phyloP scores from a whole-genome alignment of 2,113 vertebrate genomes.

The Ursus arctos region DNA sequence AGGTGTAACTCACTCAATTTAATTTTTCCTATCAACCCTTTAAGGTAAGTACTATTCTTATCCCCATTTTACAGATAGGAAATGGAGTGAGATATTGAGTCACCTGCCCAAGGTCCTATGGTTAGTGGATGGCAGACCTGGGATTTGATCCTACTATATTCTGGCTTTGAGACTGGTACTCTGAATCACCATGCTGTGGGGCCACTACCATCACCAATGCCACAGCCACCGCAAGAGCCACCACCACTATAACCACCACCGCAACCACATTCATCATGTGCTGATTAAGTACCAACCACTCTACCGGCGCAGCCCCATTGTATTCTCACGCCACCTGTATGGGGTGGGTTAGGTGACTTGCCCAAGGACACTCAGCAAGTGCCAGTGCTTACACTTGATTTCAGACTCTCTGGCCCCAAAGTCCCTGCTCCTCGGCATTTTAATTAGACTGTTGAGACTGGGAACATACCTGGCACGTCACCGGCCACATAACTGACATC shows the following conservation, averaged over 20 bases:
- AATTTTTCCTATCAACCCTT: neutral
- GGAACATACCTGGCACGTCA: neutral
- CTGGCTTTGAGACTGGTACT: neutral
- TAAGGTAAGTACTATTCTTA: neutral
- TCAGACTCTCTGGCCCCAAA: neutral
- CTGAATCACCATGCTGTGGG: neutral
- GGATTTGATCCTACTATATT: neutral
- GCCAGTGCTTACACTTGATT: neutral
- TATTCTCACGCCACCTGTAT: neutral
- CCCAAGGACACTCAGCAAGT: neutral
- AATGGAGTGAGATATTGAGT: neutral
- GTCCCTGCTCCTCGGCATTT: neutral
- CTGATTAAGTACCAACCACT: neutral
- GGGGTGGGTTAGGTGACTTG: neutral
- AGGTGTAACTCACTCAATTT: neutral
- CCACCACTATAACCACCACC: accelerated
- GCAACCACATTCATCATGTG: neutral
- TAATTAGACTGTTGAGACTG: neutral
- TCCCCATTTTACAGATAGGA: neutral
- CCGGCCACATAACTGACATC: neutral
- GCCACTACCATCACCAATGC: accelerated
- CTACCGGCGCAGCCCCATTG: neutral
- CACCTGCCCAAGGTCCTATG: neutral
- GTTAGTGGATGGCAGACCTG: neutral
- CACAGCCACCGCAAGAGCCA: too few species aligned